Percentiles rank a stretch among this genome's conserved stretches.
phyloP scores from a whole-genome alignment of 2,113 vertebrate species.

The Ailuropoda melanoleuca region DNA sequence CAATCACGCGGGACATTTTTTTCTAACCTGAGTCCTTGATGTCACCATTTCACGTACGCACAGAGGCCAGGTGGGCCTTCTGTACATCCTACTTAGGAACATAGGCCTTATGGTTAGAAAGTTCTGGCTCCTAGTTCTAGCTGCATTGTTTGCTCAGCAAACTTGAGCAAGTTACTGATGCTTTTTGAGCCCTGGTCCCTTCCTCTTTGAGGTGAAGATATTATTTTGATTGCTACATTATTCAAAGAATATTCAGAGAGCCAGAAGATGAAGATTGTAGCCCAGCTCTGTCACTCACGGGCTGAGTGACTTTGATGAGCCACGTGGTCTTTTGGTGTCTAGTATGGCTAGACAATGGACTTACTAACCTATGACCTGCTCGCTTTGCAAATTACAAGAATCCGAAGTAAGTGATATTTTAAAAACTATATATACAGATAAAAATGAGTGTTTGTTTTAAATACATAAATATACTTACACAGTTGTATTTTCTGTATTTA shows the following conservation, averaged over 20 bases:
- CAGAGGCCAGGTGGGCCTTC: neutral
- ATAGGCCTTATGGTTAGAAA: neutral
- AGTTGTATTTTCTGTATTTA: neutral
- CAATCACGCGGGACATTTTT: neutral
- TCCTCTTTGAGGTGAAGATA: neutral
- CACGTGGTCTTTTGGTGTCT: neutral
- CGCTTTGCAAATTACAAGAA: neutral
- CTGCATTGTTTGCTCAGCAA: neutral
- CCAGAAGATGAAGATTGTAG: neutral
- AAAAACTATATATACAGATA: neutral
- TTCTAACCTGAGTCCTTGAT: neutral
- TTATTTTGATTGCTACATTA: neutral
- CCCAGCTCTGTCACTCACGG: neutral
- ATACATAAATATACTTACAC: neutral
- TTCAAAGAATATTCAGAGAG: neutral
- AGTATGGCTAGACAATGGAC: neutral
- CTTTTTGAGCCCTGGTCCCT: neutral
- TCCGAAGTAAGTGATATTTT: neutral
- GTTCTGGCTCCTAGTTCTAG: neutral
- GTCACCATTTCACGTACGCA: neutral
- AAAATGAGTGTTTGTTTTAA: neutral
- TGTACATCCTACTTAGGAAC: neutral
- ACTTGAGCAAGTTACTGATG: neutral
- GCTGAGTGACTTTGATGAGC: neutral
- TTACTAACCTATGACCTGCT: neutral